These are phyloP conservation scores for Corythornis leucogaster DNA, from an alignment of 2,797 vertebrate species.

Conservation along the genomic window DNA sequence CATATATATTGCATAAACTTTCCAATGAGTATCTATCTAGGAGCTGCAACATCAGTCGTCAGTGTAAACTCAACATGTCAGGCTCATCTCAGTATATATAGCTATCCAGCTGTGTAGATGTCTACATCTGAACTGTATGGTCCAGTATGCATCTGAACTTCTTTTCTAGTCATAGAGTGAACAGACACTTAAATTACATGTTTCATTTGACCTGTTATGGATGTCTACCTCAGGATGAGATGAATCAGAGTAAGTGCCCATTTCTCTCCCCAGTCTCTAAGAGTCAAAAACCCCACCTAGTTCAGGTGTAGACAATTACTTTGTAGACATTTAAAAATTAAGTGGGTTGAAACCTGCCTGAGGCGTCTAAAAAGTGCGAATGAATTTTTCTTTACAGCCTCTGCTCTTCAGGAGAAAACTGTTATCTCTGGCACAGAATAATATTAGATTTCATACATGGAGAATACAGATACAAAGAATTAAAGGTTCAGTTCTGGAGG, in stretches of 20 bases:
- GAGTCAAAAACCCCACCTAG: neutral
- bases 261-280: neutral
- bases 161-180: neutral
- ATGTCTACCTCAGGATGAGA: neutral
- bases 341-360: neutral
- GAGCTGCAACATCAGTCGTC: neutral
- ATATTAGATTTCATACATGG: neutral
- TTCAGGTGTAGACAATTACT: neutral
- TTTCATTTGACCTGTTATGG: neutral
- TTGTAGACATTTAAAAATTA: neutral
- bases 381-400: neutral
- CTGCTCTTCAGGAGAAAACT: neutral
- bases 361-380: neutral
- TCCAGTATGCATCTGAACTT: neutral
- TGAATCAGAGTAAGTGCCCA: neutral
- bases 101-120: neutral
- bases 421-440: neutral
- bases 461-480: slow-evolving; percentile 13
- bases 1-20: neutral
- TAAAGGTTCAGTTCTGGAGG: neutral
- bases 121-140: neutral
- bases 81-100: neutral
- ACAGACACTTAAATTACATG: neutral
- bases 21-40: neutral
- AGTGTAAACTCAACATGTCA: neutral